Conservation (phyloP, 2,888 invertebrate genomes). For the Drosophila kambysellisi region DNA sequence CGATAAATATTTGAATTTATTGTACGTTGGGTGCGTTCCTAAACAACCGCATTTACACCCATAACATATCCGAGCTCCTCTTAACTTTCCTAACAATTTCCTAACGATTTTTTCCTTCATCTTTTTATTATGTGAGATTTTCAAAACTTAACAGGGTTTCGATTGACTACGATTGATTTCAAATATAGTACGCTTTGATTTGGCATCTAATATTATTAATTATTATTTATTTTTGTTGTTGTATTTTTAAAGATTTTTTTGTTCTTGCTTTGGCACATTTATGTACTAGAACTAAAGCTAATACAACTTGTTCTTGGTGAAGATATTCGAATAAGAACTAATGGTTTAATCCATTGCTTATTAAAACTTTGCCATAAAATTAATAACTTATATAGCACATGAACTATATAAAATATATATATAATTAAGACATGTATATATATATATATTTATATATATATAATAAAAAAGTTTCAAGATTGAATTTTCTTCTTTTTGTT, state of each 20-base stretch:
- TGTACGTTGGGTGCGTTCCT: constrained; percentile 50
- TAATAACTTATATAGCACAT: constrained; percentile 51
- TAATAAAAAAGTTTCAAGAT: constrained; percentile 36
- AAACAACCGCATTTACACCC: constrained; percentile 20
- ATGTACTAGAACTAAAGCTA: constrained; percentile 67
- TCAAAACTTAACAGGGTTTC: constrained; percentile 71
- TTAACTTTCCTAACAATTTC: constrained; percentile 48
- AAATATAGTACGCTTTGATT: constrained; percentile 26
- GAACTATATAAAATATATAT: constrained; percentile 42
- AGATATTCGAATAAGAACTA: constrained; percentile 28
- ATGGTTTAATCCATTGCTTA: constrained; percentile 26
- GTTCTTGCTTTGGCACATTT: constrained; percentile 69
- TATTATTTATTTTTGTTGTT: constrained; percentile 3
- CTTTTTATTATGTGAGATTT: constrained; percentile 21
- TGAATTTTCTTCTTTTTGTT: background rate
- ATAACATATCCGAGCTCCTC: constrained; percentile 28
- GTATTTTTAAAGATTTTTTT: constrained; percentile 11
- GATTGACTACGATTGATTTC: constrained; percentile 31
- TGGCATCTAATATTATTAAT: constrained; percentile 34
- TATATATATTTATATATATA: constrained; percentile 33
- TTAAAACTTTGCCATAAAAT: constrained; percentile 51
- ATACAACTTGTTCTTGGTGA: constrained; percentile 54
- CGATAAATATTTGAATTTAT: constrained; percentile 66
- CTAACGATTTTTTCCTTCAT: constrained; percentile 48
- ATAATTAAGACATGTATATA: constrained; percentile 21